These are phyloP conservation scores for Scolopax bukidnonensis DNA, from an alignment of 2,797 vertebrate species.

Conservation along the genomic window DNA sequence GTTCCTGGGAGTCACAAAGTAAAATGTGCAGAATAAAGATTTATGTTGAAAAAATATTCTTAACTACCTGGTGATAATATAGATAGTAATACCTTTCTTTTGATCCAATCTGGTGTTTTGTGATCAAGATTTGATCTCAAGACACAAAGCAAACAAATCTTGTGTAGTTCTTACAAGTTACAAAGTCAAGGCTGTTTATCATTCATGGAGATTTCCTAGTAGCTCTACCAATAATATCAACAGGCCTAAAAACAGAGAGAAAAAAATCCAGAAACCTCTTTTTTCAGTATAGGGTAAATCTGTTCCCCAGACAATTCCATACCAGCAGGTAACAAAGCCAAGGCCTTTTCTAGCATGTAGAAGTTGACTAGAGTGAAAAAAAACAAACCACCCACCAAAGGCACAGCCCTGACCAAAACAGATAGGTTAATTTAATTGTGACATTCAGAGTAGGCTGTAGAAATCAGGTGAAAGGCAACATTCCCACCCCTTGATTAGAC, in stretches of 20 bases:
- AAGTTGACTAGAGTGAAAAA: neutral
- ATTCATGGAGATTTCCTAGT: neutral
- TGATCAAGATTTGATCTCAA: neutral
- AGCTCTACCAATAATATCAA: neutral
- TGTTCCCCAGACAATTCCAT: neutral
- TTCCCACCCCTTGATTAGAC: neutral
- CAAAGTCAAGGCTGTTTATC: neutral
- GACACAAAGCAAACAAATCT: slow-evolving; percentile 22
- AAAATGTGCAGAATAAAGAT: neutral
- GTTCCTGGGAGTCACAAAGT: neutral
- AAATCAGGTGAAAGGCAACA: neutral
- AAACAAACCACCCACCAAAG: no score
- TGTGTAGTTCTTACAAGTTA: neutral
- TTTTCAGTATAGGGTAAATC: neutral
- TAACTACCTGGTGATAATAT: neutral
- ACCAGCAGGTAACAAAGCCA: neutral
- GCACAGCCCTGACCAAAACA: neutral
- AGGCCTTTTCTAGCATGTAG: neutral
- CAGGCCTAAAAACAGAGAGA: neutral
- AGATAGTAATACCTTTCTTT: neutral
- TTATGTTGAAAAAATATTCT: neutral
- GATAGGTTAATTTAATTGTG: neutral
- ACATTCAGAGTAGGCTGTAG: neutral
- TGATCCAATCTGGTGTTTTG: neutral
- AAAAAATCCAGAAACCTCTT: neutral